phyloP scores from a whole-genome alignment of 2,113 vertebrate genomes.

The Tachuris rubrigastra region DNA sequence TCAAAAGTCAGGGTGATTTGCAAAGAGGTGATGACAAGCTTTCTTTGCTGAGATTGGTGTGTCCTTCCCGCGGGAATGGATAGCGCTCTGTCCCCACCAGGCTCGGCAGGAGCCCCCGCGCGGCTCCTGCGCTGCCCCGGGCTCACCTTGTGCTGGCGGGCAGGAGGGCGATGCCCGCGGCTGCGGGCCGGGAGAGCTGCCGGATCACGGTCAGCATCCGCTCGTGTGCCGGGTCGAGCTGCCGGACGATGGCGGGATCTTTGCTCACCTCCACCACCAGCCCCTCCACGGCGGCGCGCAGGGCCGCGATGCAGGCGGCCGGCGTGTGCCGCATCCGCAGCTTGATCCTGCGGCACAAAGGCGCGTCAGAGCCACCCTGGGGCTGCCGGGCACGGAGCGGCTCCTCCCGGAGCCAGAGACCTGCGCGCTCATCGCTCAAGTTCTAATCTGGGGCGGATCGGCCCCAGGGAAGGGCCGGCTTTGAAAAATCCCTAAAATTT shows the following conservation, averaged over 20 bases:
- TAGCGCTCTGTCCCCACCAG: background rate
- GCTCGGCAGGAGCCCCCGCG: background rate
- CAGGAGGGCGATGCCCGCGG: slow-evolving; percentile 83
- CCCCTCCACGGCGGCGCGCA: slow-evolving; percentile 87
- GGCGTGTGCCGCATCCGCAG: slow-evolving; percentile 78
- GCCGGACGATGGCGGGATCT: slow-evolving; percentile 80
- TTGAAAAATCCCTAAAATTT: background rate
- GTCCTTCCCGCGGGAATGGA: background rate
- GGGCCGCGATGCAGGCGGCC: slow-evolving; percentile 79
- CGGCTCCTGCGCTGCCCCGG: background rate
- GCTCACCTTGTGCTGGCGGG: slow-evolving; percentile 75
- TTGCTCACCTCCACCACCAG: slow-evolving; percentile 90
- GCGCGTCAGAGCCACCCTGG: fast-evolving
- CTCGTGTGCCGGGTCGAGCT: slow-evolving; percentile 82
- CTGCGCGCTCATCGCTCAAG: background rate
- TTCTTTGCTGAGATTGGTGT: background rate
- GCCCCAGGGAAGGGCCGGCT: background rate
- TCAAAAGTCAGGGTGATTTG: background rate
- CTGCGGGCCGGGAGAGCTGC: slow-evolving; percentile 82
- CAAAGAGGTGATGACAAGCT: background rate
- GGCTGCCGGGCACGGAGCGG: fast-evolving
- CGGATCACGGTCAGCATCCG: slow-evolving; percentile 84
- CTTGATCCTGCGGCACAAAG: slow-evolving; percentile 80
- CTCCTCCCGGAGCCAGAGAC: background rate
- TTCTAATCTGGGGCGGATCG: background rate